Evolutionary conservation across 2,797 vertebrate genomes (phyloP), one percentile per base, ranked within the genome.

Genomic region (Ctenopoma kingsleyae): DNA sequence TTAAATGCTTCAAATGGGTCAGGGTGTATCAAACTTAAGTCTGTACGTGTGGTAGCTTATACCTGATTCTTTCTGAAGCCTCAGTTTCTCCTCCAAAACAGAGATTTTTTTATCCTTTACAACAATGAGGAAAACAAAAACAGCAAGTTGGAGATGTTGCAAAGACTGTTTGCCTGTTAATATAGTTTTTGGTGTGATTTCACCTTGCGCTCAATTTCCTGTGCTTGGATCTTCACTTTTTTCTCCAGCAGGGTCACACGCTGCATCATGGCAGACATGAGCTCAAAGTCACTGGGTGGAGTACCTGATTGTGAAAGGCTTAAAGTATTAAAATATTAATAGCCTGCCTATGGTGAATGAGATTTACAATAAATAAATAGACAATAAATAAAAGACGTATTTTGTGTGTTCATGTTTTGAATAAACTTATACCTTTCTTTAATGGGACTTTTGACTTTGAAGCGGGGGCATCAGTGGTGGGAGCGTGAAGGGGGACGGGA

Each of bases 141-240:
- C n/a, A 2, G 40, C 27, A 36, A 27, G 41, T 71, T 65, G 12
- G 20, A 36, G 8, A 27, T 3, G 23, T 62, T 38, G 43, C 4
- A 30, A 10, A 19, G 10, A 1, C 13, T 8, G 12, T 13, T 12
- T 12, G 13, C 46, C 0, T 36, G 6, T 40, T 19, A 0, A 2
- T 13, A 6, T 1, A 7, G 3, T 11, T 4, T 60, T 2, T 7
- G 23, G 40, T n/a, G 25, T 8, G 46, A 46, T 22, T 52, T 82
- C 82, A 97, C 96, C 94, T 96, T 96, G 38, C 35, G 17, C 23
- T 90, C 71, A 0, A 97, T 88, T 82, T 96, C 94, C 0, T 84
- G 64, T 0, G 82, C 82, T 85, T 98, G 97, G 40, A 35, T 47
- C 71, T 71, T 92, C 80, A 96, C 67, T 52, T 76, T 94, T 38